A percentile compares a stretch with the other conserved stretches of the same genome.
phyloP scores from a whole-genome alignment of 2,113 vertebrate species.

The Seriola aureovittata region DNA sequence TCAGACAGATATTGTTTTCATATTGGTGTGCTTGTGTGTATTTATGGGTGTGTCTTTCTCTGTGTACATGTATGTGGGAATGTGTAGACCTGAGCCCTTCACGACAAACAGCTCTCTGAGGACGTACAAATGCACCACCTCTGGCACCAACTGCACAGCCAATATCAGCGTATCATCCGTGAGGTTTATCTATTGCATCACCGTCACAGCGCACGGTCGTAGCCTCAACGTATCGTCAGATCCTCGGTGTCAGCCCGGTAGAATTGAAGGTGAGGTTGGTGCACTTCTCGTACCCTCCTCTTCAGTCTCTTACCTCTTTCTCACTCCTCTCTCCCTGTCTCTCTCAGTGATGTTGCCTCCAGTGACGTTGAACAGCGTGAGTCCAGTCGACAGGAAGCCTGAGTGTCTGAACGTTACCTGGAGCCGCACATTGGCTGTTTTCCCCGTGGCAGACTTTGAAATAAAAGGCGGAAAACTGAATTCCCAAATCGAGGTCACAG shows the following conservation, averaged over 20 bases:
- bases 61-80: neutral
- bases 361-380: conserved; percentile 82
- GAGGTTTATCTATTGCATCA: conserved; percentile 61
- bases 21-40: neutral
- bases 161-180: neutral
- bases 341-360: conserved; percentile 86
- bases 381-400: conserved; percentile 75
- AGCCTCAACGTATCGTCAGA: conserved; percentile 3
- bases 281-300: neutral
- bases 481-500: conserved; percentile 69
- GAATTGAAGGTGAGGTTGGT: conserved; percentile 57
- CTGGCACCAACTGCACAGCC: conserved; percentile 62
- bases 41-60: neutral
- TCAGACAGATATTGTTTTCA: neutral
- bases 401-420: conserved; percentile 87
- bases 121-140: conserved; percentile 60
- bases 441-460: conserved; percentile 64
- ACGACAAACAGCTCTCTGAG: neutral
- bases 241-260: conserved; percentile 64
- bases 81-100: neutral
- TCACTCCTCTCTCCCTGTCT: conserved; percentile 16
- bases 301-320: neutral
- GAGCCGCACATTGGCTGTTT: conserved; percentile 47
- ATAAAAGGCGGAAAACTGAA: conserved; percentile 36
- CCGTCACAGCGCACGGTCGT: conserved; percentile 34